phyloP scores from a whole-genome alignment of 2,888 invertebrate genomes.

The Lutraria lutraria region DNA sequence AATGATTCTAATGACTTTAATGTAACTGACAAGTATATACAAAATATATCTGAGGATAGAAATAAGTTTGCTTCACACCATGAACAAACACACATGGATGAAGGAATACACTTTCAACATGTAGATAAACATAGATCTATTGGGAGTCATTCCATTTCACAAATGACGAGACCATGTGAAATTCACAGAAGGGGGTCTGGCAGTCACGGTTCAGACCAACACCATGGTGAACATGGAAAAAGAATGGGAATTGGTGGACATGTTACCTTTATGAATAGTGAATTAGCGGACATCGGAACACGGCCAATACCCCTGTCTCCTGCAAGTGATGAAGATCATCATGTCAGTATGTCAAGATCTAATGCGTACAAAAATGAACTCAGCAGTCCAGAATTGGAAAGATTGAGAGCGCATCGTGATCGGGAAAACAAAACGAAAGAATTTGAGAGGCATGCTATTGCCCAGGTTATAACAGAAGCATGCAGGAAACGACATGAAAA shows the following conservation, averaged over 20 bases:
- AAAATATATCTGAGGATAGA: not conserved
- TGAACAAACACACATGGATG: not conserved
- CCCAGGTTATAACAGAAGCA: not conserved
- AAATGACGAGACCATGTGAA: not conserved
- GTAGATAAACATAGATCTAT: not conserved
- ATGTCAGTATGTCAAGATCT: not conserved
- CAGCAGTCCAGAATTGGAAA: not conserved
- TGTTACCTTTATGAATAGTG: not conserved
- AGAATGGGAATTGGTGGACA: not conserved
- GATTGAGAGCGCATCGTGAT: not conserved
- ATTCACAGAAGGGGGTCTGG: not conserved
- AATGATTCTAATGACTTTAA: not conserved
- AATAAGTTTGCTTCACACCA: not conserved
- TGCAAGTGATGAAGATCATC: not conserved
- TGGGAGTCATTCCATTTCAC: not conserved
- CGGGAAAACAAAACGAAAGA: not conserved
- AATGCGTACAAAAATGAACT: not conserved
- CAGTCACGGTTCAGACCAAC: not conserved
- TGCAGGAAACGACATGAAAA: not conserved
- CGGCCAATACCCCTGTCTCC: not conserved
- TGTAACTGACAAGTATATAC: not conserved
- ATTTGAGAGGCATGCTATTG: not conserved
- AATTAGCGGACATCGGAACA: not conserved
- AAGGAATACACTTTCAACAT: not conserved
- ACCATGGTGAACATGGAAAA: not conserved